Evolutionary conservation across 2,113 vertebrate genomes (phyloP), one percentile per base, ranked within the genome.

Genomic region (Coryphaenoides rupestris): DNA sequence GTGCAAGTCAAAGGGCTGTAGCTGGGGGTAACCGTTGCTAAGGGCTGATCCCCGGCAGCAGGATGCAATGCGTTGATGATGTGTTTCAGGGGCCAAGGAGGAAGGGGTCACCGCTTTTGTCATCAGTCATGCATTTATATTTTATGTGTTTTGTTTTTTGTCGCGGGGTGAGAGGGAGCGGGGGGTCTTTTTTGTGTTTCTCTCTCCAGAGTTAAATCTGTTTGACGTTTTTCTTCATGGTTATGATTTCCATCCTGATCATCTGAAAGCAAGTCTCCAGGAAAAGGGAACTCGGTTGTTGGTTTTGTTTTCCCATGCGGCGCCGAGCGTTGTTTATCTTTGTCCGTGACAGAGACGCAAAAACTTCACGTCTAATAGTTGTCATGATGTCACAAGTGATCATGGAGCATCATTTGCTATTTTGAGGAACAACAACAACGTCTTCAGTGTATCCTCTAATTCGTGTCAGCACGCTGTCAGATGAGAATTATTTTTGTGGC

Each of bases 1-100:
- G 77, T 58, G 46, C 80, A 72, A 88, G 84, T 87, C 86, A 86
- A 88, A 88, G 86, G 81, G 72, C 85, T 74, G 87, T 89, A 83
- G 73, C 84, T 76, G 61, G 53, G 86, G 86, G 89, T 76, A 87
- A 91, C 89, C 47, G 89, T 91, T 91, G 89, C 89, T 88, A 88
- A 70, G 86, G 77, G 69, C 70, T 73, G 71, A 78, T 76, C 57
- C 80, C 84, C 82, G 82, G 85, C 79, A 73, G 82, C 75, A 69
- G 65, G 75, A 70, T 58, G 83, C 86, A 88, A 87, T 84, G 85
- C 65, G 74, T 67, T 62, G 68, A 55, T 61, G 70, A 52, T 79
- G 79, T 49, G 73, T 72, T 52, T 69, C 77, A 68, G 79, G 74
- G 79, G 76, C 70, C 76, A 74, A 69, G 50, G 68, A 70, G 33